Percentiles rank a stretch among this genome's conserved stretches.
These are phyloP conservation scores for Rhynchonema sp. DNA, from an alignment of 2,888 invertebrate genomes.

Conservation along the genomic window DNA sequence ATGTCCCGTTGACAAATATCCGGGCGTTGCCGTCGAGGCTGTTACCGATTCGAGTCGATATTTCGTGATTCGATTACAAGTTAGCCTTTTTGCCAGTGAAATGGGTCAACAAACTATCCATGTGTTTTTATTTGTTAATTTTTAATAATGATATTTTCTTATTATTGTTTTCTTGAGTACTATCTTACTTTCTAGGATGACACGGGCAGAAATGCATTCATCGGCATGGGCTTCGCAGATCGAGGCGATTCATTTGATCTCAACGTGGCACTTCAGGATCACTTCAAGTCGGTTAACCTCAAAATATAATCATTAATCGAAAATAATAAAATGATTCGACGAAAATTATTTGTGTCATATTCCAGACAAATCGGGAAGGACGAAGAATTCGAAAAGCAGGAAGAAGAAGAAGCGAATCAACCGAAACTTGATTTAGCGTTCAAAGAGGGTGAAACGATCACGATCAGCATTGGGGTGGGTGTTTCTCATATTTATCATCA, in stretches of 20 bases:
- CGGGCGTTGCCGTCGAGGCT: conserved; percentile 76
- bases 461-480: conserved; percentile 60
- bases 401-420: conserved; percentile 40
- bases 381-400: conserved; percentile 55
- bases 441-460: conserved; percentile 97
- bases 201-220: conserved; percentile 50
- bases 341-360: background rate
- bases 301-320: background rate
- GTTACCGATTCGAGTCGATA: conserved; percentile 80
- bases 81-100: too few relatives aligned
- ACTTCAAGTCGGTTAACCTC: conserved; percentile 52
- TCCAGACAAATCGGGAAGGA: conserved; percentile 48
- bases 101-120: too few relatives aligned
- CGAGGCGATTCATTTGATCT: conserved; percentile 95
- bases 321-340: background rate
- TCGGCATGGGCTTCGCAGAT: conserved; percentile 91
- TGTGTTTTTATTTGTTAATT: too few relatives aligned
- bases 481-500: background rate
- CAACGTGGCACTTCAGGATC: conserved; percentile 91
- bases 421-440: conserved; percentile 77
- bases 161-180: too few relatives aligned
- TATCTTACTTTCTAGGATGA: too few relatives aligned
- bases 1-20: conserved; percentile 85
- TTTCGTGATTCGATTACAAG: conserved; percentile 17
- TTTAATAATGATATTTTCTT: too few relatives aligned